phyloP scores from a whole-genome alignment of 2,797 vertebrate genomes.

The Sorex maritimensis region DNA sequence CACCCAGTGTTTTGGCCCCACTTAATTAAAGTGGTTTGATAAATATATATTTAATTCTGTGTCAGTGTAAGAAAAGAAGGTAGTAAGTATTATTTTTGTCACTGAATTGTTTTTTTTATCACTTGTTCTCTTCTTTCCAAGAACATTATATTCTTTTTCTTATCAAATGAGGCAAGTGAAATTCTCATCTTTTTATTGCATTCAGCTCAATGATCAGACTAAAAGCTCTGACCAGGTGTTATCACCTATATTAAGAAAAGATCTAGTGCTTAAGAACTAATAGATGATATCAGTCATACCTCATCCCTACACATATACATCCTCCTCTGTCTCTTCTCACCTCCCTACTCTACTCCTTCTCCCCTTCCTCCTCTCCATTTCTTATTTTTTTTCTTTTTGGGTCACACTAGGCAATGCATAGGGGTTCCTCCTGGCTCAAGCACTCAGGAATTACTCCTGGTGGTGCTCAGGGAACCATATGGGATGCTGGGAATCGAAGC shows the following conservation, averaged over 20 bases:
- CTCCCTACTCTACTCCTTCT: no score
- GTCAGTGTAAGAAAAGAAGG: background rate
- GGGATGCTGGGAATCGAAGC: no score
- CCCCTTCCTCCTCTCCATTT: no score
- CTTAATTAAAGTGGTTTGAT: background rate
- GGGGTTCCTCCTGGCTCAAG: no score
- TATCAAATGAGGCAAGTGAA: background rate
- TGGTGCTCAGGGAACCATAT: no score
- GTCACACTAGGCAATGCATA: no score
- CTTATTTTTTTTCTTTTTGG: no score
- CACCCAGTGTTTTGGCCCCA: background rate
- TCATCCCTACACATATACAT: background rate
- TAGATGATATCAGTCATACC: background rate
- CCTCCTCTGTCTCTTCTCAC: no score
- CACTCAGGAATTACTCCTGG: no score
- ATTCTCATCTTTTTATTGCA: background rate
- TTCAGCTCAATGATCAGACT: background rate
- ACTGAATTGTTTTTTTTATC: background rate
- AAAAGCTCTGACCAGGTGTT: background rate
- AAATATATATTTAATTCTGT: background rate
- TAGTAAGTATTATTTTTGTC: background rate
- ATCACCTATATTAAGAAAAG: background rate
- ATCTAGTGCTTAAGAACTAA: background rate
- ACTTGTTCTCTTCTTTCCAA: background rate
- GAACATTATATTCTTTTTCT: background rate